Base-by-base conservation (phyloP, 2,113 vertebrate species). In the Peromyscus maniculatus region DNA sequence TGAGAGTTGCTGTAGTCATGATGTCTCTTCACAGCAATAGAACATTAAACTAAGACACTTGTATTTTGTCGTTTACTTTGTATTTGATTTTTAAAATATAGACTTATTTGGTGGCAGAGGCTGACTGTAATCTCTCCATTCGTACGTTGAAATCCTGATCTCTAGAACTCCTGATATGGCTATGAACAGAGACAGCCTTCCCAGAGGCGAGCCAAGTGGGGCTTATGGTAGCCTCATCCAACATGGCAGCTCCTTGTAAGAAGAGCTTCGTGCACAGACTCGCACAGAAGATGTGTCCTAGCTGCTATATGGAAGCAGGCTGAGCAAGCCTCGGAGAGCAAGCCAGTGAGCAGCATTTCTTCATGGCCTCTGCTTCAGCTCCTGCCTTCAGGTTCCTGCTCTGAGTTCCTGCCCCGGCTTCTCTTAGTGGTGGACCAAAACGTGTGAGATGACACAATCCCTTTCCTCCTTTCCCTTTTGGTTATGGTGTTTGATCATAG, bases 31-130 rank as follows among this genome's bases (percentile, higher is more conserved):
- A 75, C 22, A 46, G 22, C 39, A 43, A 26, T 26, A 75, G 39
- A 13, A 75, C 11, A 46, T 22, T 26, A 21, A 43, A 43, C 22
- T 12, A 75, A 43, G 8, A 75, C 22, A 43, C 74, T 75, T 49
- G 13, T 36, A 77, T 92, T 87, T 86, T 33, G 24, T 33, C 4
- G 67, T 77, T 95, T 92, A 86, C 86, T 97, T 96, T 87, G 13
- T 59, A 55, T 75, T 91, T 95, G 66, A 77, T 46, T 89, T 94
- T 79, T 46, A 66, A 95, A 80, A 74, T 74, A 86, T 1, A 75
- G 28, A 17, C n/a, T 59, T 86, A 19, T 64, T 36, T 82, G 28
- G 33, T 89, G 49, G 49, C 72, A 74, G 36, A 49, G 64, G 33
- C 8, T 64, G 39, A n/a, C 10, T 86, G 8, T 52, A 33, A 19